phyloP scores from a whole-genome alignment of 2,888 invertebrate species.

The Meteorus cinctellus region DNA sequence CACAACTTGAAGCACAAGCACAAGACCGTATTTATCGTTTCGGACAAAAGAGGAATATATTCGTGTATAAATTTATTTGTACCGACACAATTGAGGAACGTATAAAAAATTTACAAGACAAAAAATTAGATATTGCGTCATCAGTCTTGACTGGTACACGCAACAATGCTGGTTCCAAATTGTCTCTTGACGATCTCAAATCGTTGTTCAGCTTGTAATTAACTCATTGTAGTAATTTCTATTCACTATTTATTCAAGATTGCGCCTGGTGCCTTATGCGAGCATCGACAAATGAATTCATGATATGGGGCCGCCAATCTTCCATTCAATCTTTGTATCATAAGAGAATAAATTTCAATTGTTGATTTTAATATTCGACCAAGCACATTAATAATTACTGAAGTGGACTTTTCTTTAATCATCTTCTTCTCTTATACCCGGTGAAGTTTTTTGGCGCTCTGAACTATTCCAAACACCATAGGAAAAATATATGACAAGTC shows the following conservation, averaged over 20 bases:
- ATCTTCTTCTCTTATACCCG: not conserved
- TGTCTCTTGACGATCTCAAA: conserved; percentile 79
- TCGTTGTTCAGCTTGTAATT: conserved; percentile 26
- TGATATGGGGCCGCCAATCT: not conserved
- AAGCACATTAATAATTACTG: too few species aligned
- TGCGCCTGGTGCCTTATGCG: not conserved
- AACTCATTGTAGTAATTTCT: not conserved
- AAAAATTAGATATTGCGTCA: conserved; percentile 84
- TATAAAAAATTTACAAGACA: conserved; percentile 86
- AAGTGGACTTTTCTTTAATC: not conserved
- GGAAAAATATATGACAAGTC: conserved; percentile 82
- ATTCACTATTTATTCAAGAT: not conserved
- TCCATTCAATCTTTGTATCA: not conserved
- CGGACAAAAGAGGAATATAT: conserved; percentile 87
- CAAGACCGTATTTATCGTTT: conserved; percentile 95
- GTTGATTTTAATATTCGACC: not conserved
- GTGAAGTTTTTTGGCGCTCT: conserved; percentile 63
- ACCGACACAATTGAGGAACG: conserved; percentile 91
- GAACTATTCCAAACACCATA: conserved; percentile 84
- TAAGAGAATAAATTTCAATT: not conserved
- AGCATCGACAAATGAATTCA: too few species aligned
- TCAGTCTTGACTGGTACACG: conserved; percentile 84
- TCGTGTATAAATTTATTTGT: conserved; percentile 82
- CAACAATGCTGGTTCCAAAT: conserved; percentile 79
- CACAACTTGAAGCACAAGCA: conserved; percentile 95